Conservation (phyloP, 2,888 invertebrate genomes). For the Hirtodrosophila duncani region DNA sequence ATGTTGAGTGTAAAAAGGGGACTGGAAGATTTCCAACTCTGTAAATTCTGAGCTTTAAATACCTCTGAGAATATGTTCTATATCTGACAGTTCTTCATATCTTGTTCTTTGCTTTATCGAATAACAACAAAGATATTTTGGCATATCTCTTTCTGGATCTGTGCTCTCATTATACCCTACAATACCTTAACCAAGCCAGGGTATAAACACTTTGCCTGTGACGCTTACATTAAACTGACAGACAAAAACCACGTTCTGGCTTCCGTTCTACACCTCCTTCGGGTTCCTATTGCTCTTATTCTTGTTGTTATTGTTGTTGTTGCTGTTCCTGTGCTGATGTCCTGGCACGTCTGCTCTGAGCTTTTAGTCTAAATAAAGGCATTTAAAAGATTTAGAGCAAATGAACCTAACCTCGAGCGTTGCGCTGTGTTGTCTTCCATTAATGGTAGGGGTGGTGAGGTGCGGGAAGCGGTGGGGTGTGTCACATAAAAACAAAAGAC, state of each 20-base stretch:
- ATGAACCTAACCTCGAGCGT: slow-evolving; percentile 73
- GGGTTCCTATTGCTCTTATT: background rate
- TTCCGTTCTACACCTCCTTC: background rate
- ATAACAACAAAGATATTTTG: too few relatives aligned
- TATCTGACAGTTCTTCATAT: too few relatives aligned
- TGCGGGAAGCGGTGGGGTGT: slow-evolving; percentile 37
- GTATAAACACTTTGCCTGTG: slow-evolving; percentile 18
- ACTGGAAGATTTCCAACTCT: too few relatives aligned
- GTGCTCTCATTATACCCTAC: slow-evolving; percentile 47
- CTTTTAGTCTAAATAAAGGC: slow-evolving; percentile 73
- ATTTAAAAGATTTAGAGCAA: slow-evolving; percentile 74
- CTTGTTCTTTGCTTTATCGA: too few relatives aligned
- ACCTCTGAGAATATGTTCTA: too few relatives aligned
- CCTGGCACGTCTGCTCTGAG: slow-evolving; percentile 64
- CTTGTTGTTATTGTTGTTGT: background rate
- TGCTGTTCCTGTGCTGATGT: slow-evolving; percentile 2
- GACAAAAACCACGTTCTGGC: slow-evolving; percentile 43
- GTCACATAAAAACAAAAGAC: slow-evolving; percentile 70
- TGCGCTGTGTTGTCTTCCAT: slow-evolving; percentile 54
- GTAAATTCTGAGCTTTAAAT: too few relatives aligned
- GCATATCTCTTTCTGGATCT: too few relatives aligned
- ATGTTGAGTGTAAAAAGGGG: too few relatives aligned
- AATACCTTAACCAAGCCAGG: slow-evolving; percentile 1
- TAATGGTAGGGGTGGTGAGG: slow-evolving; percentile 41
- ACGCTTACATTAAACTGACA: slow-evolving; percentile 57